These are phyloP conservation scores for Corythornis cristatus DNA, from an alignment of 2,113 vertebrate species.

Conservation along the genomic window DNA sequence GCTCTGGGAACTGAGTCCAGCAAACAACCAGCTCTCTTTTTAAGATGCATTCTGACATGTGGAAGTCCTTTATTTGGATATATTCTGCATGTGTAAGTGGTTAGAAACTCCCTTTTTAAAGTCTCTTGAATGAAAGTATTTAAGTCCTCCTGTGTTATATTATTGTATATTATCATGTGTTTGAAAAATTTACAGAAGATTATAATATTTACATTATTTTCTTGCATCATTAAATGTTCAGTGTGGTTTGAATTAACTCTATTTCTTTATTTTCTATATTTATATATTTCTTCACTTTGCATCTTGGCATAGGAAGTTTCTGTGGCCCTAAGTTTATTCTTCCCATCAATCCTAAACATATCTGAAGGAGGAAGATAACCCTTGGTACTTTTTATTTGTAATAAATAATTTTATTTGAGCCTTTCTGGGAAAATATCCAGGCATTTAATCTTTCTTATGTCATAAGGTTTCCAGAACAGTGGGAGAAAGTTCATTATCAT, in stretches of 20 bases:
- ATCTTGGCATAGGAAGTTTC: background rate
- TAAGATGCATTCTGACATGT: background rate
- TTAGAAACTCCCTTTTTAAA: background rate
- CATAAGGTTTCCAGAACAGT: background rate
- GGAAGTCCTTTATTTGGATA: background rate
- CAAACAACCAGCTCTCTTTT: background rate
- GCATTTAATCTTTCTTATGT: background rate
- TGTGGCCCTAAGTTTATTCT: background rate
- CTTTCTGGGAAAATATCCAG: slow-evolving; percentile 2
- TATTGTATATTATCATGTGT: background rate
- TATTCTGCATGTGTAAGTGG: background rate
- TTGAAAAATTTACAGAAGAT: background rate
- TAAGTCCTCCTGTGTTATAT: background rate
- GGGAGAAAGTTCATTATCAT: background rate
- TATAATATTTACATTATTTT: background rate
- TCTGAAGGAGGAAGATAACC: background rate
- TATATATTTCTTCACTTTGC: background rate
- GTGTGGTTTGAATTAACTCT: background rate
- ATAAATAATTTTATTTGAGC: background rate
- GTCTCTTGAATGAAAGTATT: background rate
- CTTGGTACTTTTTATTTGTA: background rate
- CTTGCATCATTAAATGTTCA: background rate
- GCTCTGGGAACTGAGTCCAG: background rate
- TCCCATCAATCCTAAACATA: background rate
- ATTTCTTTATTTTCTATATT: no score